Conservation (phyloP, 2,888 invertebrate species). For the Pasiphila rectangulata region DNA sequence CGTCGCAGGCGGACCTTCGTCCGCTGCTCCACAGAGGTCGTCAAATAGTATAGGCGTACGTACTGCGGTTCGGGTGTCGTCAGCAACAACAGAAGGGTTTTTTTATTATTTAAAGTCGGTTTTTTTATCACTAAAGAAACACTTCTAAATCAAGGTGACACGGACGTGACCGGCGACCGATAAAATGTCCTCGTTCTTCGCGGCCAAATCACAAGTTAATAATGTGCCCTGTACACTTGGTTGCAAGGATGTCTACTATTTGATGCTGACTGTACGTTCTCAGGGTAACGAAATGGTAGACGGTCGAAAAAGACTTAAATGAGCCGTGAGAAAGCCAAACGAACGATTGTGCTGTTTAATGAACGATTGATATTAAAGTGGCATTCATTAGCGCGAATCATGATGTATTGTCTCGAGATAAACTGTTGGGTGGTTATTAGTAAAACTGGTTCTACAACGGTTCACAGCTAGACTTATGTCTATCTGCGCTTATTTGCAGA, state of each 20-base stretch:
- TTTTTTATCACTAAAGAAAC: no score
- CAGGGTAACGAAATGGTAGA: conserved; percentile 81
- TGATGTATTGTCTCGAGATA: conserved; percentile 40
- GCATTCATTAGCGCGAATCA: conserved; percentile 60
- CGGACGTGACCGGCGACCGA: conserved; percentile 80
- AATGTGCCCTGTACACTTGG: conserved; percentile 45
- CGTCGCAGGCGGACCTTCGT: no score
- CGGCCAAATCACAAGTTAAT: conserved; percentile 81
- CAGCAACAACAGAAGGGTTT: no score
- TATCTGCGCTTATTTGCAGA: no score
- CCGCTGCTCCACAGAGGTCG: no score
- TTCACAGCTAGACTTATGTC: no score
- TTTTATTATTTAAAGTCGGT: no score
- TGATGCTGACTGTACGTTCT: conserved; percentile 28
- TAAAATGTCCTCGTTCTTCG: conserved; percentile 82
- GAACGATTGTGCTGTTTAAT: conserved; percentile 78
- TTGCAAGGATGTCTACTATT: no score
- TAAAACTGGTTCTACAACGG: conserved; percentile 17
- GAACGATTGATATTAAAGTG: conserved; percentile 73
- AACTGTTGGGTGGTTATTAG: conserved; percentile 15
- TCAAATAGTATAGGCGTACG: no score
- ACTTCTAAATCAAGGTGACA: no score
- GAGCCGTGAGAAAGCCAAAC: conserved; percentile 80
- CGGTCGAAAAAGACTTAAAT: conserved; percentile 80
- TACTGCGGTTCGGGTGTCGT: no score